Conservation (phyloP, 2,113 vertebrate species). For the Odontophorus gujanensis region DNA sequence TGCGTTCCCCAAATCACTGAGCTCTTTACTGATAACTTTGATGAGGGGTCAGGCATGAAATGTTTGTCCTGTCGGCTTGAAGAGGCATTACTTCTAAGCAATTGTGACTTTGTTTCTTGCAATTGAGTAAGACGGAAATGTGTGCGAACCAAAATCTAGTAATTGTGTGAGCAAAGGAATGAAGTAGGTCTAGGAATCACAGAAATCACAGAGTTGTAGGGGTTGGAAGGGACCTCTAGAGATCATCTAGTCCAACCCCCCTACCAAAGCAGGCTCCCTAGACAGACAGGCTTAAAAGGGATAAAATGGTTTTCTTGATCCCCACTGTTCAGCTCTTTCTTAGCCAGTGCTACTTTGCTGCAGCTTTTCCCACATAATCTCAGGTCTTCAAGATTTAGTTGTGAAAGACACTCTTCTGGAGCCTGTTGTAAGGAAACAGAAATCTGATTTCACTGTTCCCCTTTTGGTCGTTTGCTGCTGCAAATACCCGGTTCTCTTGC, state of each 20-base stretch:
- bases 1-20: not conserved
- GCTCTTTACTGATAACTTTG: not conserved
- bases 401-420: not conserved
- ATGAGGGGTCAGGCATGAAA: not conserved
- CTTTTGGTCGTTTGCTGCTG: not conserved
- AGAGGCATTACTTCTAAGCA: not conserved
- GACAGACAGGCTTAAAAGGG: not conserved
- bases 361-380: not conserved
- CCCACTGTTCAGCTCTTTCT: not conserved
- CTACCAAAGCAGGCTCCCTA: no score
- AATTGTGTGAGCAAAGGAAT: not conserved
- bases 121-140: not conserved
- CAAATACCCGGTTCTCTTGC: fast-evolving
- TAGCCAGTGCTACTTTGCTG: not conserved
- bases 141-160: not conserved
- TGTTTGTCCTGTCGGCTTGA: not conserved
- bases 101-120: not conserved
- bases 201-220: no score
- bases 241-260: no score
- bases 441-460: not conserved
- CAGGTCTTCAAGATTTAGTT: not conserved
- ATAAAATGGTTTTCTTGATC: not conserved
- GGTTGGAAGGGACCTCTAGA: no score
- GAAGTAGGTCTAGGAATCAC: not conserved
- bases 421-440: not conserved